Evolutionary conservation across 2,113 vertebrate species (phyloP).

Genomic region (Petrocephalus microphthalmus): DNA sequence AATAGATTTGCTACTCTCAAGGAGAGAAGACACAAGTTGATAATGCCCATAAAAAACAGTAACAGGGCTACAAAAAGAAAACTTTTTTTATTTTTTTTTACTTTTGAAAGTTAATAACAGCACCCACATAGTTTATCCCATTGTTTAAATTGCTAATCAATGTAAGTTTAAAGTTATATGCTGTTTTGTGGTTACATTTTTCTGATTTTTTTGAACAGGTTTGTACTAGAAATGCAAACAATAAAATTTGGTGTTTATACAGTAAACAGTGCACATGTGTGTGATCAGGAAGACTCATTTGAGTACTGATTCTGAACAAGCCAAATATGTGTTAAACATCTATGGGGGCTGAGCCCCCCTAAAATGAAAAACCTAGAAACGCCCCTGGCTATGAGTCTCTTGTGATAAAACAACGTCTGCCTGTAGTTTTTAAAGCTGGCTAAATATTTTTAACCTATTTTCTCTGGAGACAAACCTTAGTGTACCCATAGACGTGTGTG

Average conservation of each 20-base stretch:
- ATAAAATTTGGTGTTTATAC: neutral
- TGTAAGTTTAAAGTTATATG: conserved; percentile 7
- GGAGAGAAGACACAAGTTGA: neutral
- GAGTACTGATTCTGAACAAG: too few species aligned
- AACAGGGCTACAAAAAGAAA: neutral
- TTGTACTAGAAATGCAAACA: neutral
- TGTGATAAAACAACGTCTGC: too few species aligned
- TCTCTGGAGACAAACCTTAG: too few species aligned
- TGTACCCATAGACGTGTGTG: too few species aligned
- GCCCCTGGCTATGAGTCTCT: too few species aligned
- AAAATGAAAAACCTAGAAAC: too few species aligned
- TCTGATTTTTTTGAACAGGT: too few species aligned
- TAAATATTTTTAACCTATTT: too few species aligned
- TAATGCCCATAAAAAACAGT: neutral
- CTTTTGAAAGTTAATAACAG: conserved; percentile 10
- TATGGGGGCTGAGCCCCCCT: too few species aligned
- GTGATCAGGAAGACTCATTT: neutral
- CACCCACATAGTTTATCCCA: neutral
- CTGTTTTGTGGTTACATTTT: too few species aligned
- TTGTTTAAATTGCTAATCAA: conserved; percentile 12
- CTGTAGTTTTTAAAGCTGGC: too few species aligned
- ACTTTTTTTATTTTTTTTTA: neutral
- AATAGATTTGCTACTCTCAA: neutral
- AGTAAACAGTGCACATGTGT: neutral
- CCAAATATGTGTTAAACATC: too few species aligned